Base-by-base conservation (phyloP, 2,888 invertebrate genomes). In the Eupeodes latifasciatus region DNA sequence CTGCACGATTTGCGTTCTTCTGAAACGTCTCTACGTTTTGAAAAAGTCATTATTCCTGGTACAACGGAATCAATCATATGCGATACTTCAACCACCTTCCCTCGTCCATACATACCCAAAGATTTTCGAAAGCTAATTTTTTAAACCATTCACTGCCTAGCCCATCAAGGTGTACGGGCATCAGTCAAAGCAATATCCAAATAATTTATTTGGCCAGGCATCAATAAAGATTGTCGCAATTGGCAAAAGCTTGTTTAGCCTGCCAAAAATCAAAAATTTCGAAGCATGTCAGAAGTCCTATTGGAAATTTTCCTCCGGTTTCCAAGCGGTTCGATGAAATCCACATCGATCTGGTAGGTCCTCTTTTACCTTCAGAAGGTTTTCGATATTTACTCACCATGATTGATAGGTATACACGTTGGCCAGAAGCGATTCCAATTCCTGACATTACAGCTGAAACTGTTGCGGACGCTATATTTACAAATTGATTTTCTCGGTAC, bases 311-410 rank as follows among this genome's bases (percentile, higher is more conserved):
- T 62, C 27, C 27, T 5, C 36, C 36, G n/a, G 69, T 69, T 14
- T 49, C 78, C 4, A 69, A 69, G 40, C 66, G 84, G 3, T 89
- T 86, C 36, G 59, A 74, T 19, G 79, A 82, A 36, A 55, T 90
- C 4, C 81, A 86, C 40, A 67, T 90, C 16, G 89, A 90, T 11
- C n/a, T 89, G 10, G 81, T 89, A 49, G 86, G 85, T 4, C 83
- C 82, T 34, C 69, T 83, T 5, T n/a, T 19, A 19, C 49, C 27
- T n/a, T 49, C 66, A 14, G 66, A 66, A 34, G 66, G 49, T 49
- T 66, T 66, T 66, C 66, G 27, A n/a, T 66, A 66, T 3, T 9
- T 49, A n/a, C 77, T 81, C 11, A 85, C 81, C 2, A 51, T 77
- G n/a, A 83, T 83, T 19, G 85, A 83, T 36, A 51, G 83, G 12